These are phyloP conservation scores for Australoheros scitulus DNA, from an alignment of 2,113 vertebrate species.

Conservation along the genomic window DNA sequence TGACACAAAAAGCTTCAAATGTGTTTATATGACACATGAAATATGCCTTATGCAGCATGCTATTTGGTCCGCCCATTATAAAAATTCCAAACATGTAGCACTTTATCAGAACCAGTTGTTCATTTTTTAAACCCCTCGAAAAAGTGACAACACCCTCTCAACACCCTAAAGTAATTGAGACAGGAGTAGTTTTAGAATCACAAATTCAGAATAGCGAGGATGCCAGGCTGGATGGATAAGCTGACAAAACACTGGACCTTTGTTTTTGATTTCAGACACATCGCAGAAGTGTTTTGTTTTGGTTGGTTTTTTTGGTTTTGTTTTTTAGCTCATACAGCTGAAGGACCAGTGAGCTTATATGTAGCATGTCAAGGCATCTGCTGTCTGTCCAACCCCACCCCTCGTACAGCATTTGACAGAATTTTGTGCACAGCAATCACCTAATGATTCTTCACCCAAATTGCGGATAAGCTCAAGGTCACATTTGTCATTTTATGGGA, in stretches of 20 bases:
- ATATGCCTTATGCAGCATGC: not conserved
- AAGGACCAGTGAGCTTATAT: not conserved
- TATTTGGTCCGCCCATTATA: not conserved
- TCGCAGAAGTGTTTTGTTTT: no score
- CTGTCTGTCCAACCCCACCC: no score
- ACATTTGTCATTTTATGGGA: not conserved
- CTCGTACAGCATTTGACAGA: not conserved
- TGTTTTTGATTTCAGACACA: not conserved
- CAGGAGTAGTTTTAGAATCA: not conserved
- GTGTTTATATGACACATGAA: not conserved
- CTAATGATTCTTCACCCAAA: not conserved
- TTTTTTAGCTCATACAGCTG: no score
- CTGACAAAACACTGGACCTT: not conserved
- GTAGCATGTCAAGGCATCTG: no score
- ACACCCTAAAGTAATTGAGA: not conserved
- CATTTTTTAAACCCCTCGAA: not conserved
- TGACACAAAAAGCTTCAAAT: not conserved
- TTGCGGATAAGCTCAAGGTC: not conserved
- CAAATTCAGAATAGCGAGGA: not conserved
- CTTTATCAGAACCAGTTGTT: not conserved
- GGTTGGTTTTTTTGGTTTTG: no score
- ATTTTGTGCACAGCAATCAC: not conserved
- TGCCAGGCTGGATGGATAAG: not conserved
- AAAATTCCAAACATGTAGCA: not conserved
- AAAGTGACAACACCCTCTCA: not conserved